Base-by-base conservation (phyloP, 2,888 invertebrate genomes). In the Drosophila maculinotata region DNA sequence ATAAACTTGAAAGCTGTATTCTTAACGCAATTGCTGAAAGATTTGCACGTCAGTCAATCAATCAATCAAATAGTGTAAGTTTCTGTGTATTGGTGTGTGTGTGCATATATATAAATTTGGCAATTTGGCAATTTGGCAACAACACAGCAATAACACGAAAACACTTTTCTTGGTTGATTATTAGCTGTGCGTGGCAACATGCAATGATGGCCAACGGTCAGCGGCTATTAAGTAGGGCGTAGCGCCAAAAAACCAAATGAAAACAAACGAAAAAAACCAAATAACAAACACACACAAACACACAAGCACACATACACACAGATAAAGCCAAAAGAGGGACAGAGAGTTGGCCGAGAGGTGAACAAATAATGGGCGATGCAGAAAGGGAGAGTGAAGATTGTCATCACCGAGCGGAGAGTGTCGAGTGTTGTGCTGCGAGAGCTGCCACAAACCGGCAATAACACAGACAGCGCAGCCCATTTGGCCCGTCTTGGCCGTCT, bases 161-260 rank as follows among this genome's bases (percentile, higher is more conserved):
- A 65, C 58, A 65, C 57, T 71, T 70, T 54, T 58, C 36, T 51
- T 51, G 44, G 45, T 35, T 54, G 35, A 49, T 65, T 75, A 36
- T 58, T 31, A 56, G 36, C 49, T 45, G 51, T 58, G 69, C 69
- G 54, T 72, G 69, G 69, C 54, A 63, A 68, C 74, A 59, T 68
- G 75, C 53, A 68, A 63, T 57, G 64, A 64, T 48, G 57, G 45
- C 45, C 68, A 68, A 59, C 57, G 69, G 69, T 58, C 74, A 69
- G 57, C 41, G 53, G 39, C 59, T 62, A 28, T 62, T 58, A 60
- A 69, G 69, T 79, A 65, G 85, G 85, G 81, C 82, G 82, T 67
- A 58, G 59, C 69, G 65, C 62, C 51, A 66, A 69, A n/a, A 63
- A 60, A 47, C 12, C 44, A 67, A 47, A 62, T 57, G 33, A 67